Base-by-base conservation (phyloP, 2,797 vertebrate genomes). In the Sciaenops ocellatus region DNA sequence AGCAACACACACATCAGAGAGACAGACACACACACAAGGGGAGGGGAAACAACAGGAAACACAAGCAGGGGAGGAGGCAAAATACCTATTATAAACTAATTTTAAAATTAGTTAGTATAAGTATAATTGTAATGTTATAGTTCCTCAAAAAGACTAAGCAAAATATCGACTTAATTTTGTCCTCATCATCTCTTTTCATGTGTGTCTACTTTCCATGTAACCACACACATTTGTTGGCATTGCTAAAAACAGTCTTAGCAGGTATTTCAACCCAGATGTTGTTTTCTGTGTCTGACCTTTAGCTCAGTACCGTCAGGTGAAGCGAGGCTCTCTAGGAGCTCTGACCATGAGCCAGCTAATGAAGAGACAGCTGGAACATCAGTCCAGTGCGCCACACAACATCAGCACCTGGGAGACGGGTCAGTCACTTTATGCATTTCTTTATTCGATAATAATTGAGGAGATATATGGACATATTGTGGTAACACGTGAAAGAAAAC, bases 301-400 rank as follows among this genome's bases (percentile, higher is more conserved):
- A 99, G 98, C 97, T 96, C 98, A 99, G 95, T 98, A 98, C 94
- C 98, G 97, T 85, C 98, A 98, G 92, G 97, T 96, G 95, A 98
- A 99, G 95, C 97, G 98, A 91, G 98, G 97, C 90, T 99, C 97
- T 85, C 92, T 99, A 94, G 98, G 98, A 81, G 96, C 98, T 89
- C 95, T 99, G 91, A 98, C 97, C 89, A 97, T 99, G 98, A 98
- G 97, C 93, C 98, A 99, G 93, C 94, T 99, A 86, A 98, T 98
- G 98, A 99, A 98, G 96, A 96, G 97, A 78, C 98, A 99, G 94
- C 96, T 99, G 91, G 98, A 99, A 86, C 98, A 99, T 90, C 98
- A 99, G 88, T 99, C 97, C 95, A 99, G 98, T 73, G 97, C 97
- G 41, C 98, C 98, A 11, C 98, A 99, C 93, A 99, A 98, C 96